Conservation (phyloP, 1,140 invertebrate genomes). For the Nephila pilipes region DNA sequence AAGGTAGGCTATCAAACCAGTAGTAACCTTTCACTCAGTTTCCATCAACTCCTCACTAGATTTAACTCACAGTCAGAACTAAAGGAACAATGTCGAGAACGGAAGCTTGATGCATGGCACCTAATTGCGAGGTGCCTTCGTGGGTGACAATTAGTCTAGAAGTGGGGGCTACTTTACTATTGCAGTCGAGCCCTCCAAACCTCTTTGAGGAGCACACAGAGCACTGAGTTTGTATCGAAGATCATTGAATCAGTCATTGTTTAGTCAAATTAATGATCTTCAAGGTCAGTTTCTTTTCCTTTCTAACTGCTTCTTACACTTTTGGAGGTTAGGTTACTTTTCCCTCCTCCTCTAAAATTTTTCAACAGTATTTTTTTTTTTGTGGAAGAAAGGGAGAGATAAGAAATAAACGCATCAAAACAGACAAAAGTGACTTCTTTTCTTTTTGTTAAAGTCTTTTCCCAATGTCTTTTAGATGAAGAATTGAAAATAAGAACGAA, state of each 20-base stretch:
- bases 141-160: slow-evolving; percentile 38
- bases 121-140: slow-evolving; percentile 35
- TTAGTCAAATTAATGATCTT: slow-evolving; percentile 53
- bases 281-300: background rate
- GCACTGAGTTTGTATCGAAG: slow-evolving; percentile 53
- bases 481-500: no score
- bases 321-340: slow-evolving; percentile 45
- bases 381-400: background rate
- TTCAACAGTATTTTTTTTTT: background rate
- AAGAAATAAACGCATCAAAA: no score
- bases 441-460: no score
- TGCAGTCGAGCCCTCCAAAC: slow-evolving; percentile 46
- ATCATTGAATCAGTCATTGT: slow-evolving; percentile 54
- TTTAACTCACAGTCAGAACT: slow-evolving; percentile 1
- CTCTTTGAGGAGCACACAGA: slow-evolving; percentile 12
- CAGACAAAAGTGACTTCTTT: no score
- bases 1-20: no score
- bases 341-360: slow-evolving; percentile 41
- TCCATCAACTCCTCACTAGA: background rate
- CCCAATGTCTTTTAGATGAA: no score
- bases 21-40: background rate
- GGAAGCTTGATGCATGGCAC: slow-evolving; percentile 38
- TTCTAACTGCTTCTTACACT: background rate
- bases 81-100: background rate
- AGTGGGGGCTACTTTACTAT: slow-evolving; percentile 58